Evolutionary conservation across 1,140 invertebrate species (phyloP).

Genomic region (Venustaconcha ellipsiformis): DNA sequence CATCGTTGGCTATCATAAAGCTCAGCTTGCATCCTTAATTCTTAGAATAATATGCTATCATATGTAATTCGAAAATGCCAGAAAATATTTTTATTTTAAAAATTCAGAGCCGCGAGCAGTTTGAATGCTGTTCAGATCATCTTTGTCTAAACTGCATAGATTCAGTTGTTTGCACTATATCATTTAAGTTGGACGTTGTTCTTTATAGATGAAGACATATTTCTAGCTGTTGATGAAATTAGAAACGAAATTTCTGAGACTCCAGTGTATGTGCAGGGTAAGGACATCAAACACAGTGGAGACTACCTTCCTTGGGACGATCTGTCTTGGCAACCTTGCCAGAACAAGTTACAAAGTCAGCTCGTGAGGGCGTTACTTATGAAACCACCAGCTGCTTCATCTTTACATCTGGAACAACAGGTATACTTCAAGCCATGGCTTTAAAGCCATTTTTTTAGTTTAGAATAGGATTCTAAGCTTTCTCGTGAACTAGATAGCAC

Average conservation of each 20-base stretch:
- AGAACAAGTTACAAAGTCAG: slow-evolving; percentile 25
- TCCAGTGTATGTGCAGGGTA: slow-evolving; percentile 46
- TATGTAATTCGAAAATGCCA: no score
- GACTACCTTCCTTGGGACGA: slow-evolving; percentile 38
- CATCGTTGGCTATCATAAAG: no score
- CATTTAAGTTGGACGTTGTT: not conserved
- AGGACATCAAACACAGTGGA: not conserved
- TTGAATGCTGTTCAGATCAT: no score
- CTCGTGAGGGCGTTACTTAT: slow-evolving; percentile 17
- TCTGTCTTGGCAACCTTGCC: slow-evolving; percentile 24
- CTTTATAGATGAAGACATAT: slow-evolving; percentile 42
- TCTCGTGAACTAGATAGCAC: no score
- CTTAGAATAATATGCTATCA: no score
- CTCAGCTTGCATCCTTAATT: no score
- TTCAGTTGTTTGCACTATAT: no score
- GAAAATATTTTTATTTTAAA: no score
- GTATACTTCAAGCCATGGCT: slow-evolving; percentile 13
- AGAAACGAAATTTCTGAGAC: slow-evolving; percentile 31
- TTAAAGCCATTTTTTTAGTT: no score
- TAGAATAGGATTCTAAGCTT: no score
- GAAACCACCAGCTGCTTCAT: slow-evolving; percentile 42
- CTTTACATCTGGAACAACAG: slow-evolving; percentile 57
- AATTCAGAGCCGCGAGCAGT: no score
- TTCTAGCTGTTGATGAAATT: slow-evolving; percentile 43
- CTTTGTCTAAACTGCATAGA: no score